Percentiles rank a stretch among this genome's conserved stretches.
Evolutionary conservation across 2,888 invertebrate species (phyloP).

Genomic region (Xestia ashworthii): DNA sequence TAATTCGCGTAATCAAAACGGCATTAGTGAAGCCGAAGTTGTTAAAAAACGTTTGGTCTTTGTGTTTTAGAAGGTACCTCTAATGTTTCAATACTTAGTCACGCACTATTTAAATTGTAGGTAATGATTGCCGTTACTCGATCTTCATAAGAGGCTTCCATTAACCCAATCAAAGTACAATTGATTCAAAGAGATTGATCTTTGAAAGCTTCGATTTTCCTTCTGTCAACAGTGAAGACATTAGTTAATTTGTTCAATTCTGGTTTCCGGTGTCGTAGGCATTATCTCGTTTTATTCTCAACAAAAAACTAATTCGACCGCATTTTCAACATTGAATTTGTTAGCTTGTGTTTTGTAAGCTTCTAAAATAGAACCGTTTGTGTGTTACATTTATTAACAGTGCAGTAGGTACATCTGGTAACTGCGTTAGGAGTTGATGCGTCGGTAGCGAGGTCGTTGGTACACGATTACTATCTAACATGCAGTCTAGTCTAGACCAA

Average conservation of each 20-base stretch:
- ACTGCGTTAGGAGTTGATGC: slow-evolving; percentile 66
- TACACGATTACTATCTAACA: slow-evolving; percentile 70
- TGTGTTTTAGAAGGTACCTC: slow-evolving; percentile 70
- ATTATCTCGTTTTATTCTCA: too few relatives aligned
- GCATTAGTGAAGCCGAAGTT: slow-evolving; percentile 82
- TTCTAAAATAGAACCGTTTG: slow-evolving; percentile 20
- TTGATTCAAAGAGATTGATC: slow-evolving; percentile 48
- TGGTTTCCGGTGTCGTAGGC: too few relatives aligned
- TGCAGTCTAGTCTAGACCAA: slow-evolving; percentile 72
- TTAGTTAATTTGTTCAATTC: slow-evolving; percentile 28
- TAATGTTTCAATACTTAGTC: slow-evolving; percentile 77
- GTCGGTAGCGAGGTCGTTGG: slow-evolving; percentile 72
- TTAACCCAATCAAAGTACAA: slow-evolving; percentile 54
- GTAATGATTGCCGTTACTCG: slow-evolving; percentile 60
- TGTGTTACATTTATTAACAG: slow-evolving; percentile 52
- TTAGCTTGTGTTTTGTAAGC: background rate
- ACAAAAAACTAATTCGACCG: slow-evolving; percentile 1
- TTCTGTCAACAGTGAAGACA: slow-evolving; percentile 22
- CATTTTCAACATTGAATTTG: background rate
- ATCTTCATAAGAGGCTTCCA: slow-evolving; percentile 51
- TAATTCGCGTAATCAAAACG: slow-evolving; percentile 87
- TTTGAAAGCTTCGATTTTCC: slow-evolving; percentile 48
- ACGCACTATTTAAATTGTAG: slow-evolving; percentile 72
- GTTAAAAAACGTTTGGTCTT: slow-evolving; percentile 73
- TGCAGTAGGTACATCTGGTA: slow-evolving; percentile 68